These are phyloP conservation scores for Trissolcus japonicus DNA, from an alignment of 2,888 invertebrate genomes.

Conservation along the genomic window DNA sequence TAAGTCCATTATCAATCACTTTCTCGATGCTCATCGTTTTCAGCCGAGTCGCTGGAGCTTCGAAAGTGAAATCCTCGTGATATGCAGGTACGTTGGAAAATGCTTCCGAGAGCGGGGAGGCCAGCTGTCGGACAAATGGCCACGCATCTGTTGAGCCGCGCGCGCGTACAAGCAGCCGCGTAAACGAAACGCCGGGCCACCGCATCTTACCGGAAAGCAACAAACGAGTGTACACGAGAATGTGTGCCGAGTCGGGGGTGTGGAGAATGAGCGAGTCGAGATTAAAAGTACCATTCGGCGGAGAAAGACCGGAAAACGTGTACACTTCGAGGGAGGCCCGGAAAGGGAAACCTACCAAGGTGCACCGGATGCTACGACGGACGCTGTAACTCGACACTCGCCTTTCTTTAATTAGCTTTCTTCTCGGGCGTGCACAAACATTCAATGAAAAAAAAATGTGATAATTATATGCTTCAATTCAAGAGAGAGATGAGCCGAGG, in stretches of 20 bases:
- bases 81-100: constrained; percentile 54
- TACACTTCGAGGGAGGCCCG: constrained; percentile 48
- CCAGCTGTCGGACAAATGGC: constrained; percentile 74
- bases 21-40: constrained; percentile 9
- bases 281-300: constrained; percentile 40
- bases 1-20: constrained; percentile 22
- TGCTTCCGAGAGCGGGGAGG: constrained; percentile 49
- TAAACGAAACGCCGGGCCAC: constrained; percentile 3
- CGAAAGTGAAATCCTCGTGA: constrained; percentile 46
- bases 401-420: constrained; percentile 28
- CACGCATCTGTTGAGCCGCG: constrained; percentile 72
- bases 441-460: constrained; percentile 10
- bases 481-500: neutral
- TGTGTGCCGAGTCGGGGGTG: constrained; percentile 40
- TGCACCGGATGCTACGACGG: constrained; percentile 46
- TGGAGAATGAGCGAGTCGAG: constrained; percentile 35
- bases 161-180: constrained; percentile 25
- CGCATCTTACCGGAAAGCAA: constrained; percentile 26
- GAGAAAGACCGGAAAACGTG: constrained; percentile 32
- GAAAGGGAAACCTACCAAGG: constrained; percentile 49
- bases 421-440: constrained; percentile 11
- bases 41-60: constrained; percentile 30
- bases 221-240: constrained; percentile 27
- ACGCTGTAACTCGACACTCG: constrained; percentile 30
- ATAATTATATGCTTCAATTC: neutral